phyloP scores from a whole-genome alignment of 2,113 vertebrate species.

The Mustela lutreola region DNA sequence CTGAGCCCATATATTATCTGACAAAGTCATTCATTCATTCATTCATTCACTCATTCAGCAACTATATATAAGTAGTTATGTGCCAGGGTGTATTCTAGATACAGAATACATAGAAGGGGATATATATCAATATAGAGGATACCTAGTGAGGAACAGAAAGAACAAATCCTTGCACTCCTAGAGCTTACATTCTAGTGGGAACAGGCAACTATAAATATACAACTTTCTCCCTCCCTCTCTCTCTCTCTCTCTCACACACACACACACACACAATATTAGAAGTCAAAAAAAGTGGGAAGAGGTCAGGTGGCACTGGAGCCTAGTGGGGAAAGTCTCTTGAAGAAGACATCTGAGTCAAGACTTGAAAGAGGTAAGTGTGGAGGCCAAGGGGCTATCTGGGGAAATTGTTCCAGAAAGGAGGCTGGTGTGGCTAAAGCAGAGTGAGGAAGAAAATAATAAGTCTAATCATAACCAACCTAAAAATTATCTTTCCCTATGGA shows the following conservation, averaged over 20 bases:
- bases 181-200: background rate
- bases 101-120: background rate
- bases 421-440: too few species aligned
- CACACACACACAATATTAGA: background rate
- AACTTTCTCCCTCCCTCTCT: background rate
- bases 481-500: background rate
- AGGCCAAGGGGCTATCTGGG: background rate
- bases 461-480: background rate
- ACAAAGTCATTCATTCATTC: background rate
- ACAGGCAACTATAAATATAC: background rate
- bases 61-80: background rate
- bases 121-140: background rate
- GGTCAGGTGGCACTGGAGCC: background rate
- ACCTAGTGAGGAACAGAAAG: background rate
- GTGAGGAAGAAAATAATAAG: background rate
- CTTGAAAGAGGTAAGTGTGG: background rate
- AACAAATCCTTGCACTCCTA: background rate
- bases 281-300: background rate
- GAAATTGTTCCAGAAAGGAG: background rate
- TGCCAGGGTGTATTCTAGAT: background rate
- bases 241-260: background rate
- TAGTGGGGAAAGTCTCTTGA: background rate
- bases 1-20: background rate
- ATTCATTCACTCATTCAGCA: background rate
- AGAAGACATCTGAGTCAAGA: background rate